Evolutionary conservation across 2,888 invertebrate genomes (phyloP).

Genomic region (Dryomyza anilis): DNA sequence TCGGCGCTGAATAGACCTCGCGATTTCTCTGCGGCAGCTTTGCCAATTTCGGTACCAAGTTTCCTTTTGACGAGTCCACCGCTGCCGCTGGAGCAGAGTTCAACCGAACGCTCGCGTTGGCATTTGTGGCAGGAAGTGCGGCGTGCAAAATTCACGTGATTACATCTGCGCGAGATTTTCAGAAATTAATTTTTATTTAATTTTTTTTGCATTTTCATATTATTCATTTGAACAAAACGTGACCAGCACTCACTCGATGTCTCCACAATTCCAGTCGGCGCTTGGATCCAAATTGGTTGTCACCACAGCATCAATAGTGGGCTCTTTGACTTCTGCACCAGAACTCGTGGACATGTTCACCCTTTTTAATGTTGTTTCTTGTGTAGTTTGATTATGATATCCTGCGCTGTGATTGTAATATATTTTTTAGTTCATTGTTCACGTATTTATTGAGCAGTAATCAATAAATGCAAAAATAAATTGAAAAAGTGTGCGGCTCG

Average conservation of each 20-base stretch:
- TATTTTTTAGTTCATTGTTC: neutral
- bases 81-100: conserved; percentile 39
- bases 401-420: neutral
- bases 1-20: conserved; percentile 84
- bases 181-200: conserved; percentile 35
- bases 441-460: too few relatives aligned
- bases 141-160: conserved; percentile 93
- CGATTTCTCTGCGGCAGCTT: conserved; percentile 97
- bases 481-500: too few relatives aligned
- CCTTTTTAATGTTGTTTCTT: neutral
- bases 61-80: conserved; percentile 66
- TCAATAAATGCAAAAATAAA: too few relatives aligned
- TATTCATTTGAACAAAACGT: conserved; percentile 34
- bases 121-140: conserved; percentile 91
- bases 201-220: neutral
- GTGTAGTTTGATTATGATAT: neutral
- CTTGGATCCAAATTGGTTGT: conserved; percentile 29
- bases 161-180: conserved; percentile 69
- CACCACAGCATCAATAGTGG: too few relatives aligned
- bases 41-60: conserved; percentile 95
- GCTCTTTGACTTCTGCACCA: too few relatives aligned
- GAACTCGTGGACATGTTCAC: conserved; percentile 35
- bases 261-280: conserved; percentile 53
- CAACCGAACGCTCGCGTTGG: conserved; percentile 49
- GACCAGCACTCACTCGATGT: conserved; percentile 58